Evolutionary conservation across 2,888 invertebrate species (phyloP).

Genomic region (Scaptomyza tumidula): DNA sequence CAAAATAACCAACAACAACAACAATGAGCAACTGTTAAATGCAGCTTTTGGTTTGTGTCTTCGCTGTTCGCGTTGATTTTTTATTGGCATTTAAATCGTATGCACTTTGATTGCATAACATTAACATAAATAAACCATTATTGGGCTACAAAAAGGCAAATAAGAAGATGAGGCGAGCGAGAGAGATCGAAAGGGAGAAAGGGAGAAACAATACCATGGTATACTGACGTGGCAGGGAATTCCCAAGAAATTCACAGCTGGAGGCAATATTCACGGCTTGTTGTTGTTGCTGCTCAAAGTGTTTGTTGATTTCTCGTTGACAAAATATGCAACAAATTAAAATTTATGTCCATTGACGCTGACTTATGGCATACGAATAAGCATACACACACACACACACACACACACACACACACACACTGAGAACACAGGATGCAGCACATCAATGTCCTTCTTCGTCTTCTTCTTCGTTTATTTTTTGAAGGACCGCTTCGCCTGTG

Average conservation of each 20-base stretch:
- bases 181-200: not conserved
- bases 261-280: constrained; percentile 42
- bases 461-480: constrained; percentile 21
- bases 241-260: constrained; percentile 84
- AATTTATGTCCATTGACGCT: constrained; percentile 71
- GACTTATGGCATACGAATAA: constrained; percentile 58
- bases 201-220: not conserved
- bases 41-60: constrained; percentile 53
- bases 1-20: constrained; percentile 47
- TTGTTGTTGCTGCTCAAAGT: constrained; percentile 34
- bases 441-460: constrained; percentile 70
- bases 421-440: constrained; percentile 73
- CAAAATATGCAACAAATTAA: constrained; percentile 80
- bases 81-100: constrained; percentile 82
- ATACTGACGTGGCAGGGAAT: constrained; percentile 73
- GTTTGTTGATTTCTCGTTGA: constrained; percentile 75
- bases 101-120: constrained; percentile 82
- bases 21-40: constrained; percentile 63
- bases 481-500: constrained; percentile 35
- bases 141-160: constrained; percentile 48
- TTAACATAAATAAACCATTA: constrained; percentile 82
- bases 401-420: constrained; percentile 9
- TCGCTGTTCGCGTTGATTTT: constrained; percentile 72
- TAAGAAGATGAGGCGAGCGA: constrained; percentile 17
- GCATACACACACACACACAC: constrained; percentile 6